phyloP scores from a whole-genome alignment of 2,888 invertebrate species.

The Drosophila setosimentum region DNA sequence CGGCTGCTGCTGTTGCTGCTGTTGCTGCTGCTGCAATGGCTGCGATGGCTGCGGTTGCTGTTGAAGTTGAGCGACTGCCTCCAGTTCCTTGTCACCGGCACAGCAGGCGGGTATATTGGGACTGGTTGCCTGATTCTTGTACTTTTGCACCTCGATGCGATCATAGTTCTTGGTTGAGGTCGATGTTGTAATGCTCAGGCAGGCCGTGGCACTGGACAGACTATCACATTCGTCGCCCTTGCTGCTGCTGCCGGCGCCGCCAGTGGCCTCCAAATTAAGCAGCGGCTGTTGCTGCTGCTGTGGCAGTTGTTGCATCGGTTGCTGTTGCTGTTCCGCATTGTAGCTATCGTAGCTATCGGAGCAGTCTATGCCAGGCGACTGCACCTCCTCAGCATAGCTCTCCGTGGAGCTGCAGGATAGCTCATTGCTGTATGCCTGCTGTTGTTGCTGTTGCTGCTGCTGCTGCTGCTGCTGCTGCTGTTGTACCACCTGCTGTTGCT shows the following conservation, averaged over 20 bases:
- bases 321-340: constrained; percentile 34
- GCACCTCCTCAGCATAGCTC: constrained; percentile 71
- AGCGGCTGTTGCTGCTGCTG: constrained; percentile 26
- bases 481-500: constrained; percentile 46
- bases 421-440: constrained; percentile 60
- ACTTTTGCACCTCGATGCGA: constrained; percentile 84
- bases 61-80: constrained; percentile 28
- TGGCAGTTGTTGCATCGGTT: constrained; percentile 24
- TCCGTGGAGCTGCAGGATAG: constrained; percentile 73
- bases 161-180: constrained; percentile 83
- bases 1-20: constrained; percentile 22
- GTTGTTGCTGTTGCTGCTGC: constrained; percentile 45
- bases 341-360: constrained; percentile 63
- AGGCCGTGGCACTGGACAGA: constrained; percentile 73
- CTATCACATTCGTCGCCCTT: constrained; percentile 82
- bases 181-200: constrained; percentile 81
- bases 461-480: constrained; percentile 42
- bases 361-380: constrained; percentile 68
- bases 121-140: constrained; percentile 85
- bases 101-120: constrained; percentile 84
- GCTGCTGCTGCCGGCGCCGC: constrained; percentile 19
- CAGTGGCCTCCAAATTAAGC: constrained; percentile 16
- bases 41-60: constrained; percentile 25
- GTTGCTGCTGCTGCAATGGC: constrained; percentile 28
- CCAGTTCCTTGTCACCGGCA: constrained; percentile 69